Conservation (phyloP, 2,888 invertebrate genomes). For the Hipparchia sbordonii region DNA sequence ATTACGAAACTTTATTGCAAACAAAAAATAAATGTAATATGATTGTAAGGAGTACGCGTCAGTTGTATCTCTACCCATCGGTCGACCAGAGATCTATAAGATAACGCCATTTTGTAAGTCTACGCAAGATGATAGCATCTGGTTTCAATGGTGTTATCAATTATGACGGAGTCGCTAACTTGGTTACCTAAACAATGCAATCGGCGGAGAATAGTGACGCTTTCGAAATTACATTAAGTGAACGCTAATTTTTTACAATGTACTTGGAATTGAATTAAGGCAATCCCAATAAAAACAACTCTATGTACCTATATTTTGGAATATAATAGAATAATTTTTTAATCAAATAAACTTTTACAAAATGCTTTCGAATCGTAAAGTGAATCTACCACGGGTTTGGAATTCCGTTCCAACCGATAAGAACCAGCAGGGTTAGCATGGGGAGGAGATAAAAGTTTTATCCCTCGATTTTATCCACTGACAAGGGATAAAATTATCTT, state of each 20-base stretch:
- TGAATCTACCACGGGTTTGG: too few species aligned
- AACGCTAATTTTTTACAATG: constrained; percentile 25
- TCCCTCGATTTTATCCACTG: too few species aligned
- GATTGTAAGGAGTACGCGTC: neutral
- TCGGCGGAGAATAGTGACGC: constrained; percentile 50
- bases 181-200: constrained; percentile 70
- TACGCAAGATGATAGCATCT: constrained; percentile 47
- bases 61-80: neutral
- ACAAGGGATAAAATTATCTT: too few species aligned
- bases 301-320: too few species aligned
- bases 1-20: neutral
- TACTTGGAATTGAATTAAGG: constrained; percentile 15
- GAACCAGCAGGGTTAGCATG: too few species aligned
- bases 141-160: constrained; percentile 65
- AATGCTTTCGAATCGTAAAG: too few species aligned
- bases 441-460: too few species aligned
- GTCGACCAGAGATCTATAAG: constrained; percentile 1
- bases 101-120: constrained; percentile 22
- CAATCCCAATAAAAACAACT: neutral
- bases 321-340: too few species aligned
- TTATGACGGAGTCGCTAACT: constrained; percentile 67
- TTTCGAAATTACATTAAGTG: constrained; percentile 40
- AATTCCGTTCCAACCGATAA: too few species aligned
- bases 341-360: too few species aligned
- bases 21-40: neutral